Conservation (phyloP, 2,797 vertebrate species). For the Phrynocephalus forsythii region DNA sequence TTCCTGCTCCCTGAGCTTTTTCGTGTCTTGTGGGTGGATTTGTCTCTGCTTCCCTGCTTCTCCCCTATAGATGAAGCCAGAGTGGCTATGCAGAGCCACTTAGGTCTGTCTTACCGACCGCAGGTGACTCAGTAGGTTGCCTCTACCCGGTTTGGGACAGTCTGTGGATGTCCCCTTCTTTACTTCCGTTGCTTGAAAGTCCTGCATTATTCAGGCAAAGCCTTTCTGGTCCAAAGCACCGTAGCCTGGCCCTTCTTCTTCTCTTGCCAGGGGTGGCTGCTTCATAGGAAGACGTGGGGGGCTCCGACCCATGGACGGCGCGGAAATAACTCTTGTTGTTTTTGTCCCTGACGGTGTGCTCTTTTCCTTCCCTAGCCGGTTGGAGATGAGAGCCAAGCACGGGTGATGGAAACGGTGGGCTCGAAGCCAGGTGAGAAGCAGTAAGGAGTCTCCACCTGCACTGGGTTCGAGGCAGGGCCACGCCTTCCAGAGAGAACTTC, state of each 20-base stretch:
- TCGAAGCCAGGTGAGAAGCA: constrained; percentile 83
- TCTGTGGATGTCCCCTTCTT: no score
- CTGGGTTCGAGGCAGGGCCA: neutral
- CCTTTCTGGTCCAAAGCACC: neutral
- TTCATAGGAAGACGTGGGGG: neutral
- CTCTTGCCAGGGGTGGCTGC: neutral
- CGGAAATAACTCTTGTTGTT: neutral
- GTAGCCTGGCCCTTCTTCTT: neutral
- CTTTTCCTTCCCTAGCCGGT: constrained; percentile 79
- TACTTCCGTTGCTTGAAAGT: no score
- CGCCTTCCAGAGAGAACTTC: no score
- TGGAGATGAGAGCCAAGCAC: constrained; percentile 90
- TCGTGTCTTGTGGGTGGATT: no score
- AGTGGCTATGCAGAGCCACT: no score
- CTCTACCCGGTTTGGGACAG: no score
- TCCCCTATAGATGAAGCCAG: no score
- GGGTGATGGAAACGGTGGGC: constrained; percentile 84
- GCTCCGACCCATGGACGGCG: neutral
- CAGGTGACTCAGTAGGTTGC: no score
- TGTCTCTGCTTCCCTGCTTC: no score
- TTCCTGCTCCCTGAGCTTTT: no score
- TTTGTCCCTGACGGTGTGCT: neutral
- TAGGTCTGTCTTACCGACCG: no score
- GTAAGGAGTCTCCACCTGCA: rapidly evolving
- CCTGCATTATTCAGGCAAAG: no score